phyloP scores from a whole-genome alignment of 2,888 invertebrate genomes.

The Zeuzera pyrina region DNA sequence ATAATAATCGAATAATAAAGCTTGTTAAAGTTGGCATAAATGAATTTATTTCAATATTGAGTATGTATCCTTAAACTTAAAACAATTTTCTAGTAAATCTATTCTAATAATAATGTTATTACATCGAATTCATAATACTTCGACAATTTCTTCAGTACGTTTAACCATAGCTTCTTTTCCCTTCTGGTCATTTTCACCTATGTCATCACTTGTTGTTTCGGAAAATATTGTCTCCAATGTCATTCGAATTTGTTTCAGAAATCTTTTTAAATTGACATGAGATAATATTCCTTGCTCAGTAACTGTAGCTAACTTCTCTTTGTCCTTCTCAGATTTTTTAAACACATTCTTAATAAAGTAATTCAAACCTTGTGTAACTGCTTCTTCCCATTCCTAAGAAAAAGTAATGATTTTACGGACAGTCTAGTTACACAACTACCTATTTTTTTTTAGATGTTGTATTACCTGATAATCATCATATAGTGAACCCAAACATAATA shows the following conservation, averaged over 20 bases:
- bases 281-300: slow-evolving; percentile 59
- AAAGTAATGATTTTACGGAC: background rate
- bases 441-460: background rate
- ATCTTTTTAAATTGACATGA: slow-evolving; percentile 53
- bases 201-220: slow-evolving; percentile 11
- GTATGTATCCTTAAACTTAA: too few species aligned
- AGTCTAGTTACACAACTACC: background rate
- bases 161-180: slow-evolving; percentile 22
- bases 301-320: slow-evolving; percentile 68
- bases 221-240: slow-evolving; percentile 46
- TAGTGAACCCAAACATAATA: slow-evolving; percentile 44
- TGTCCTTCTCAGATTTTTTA: slow-evolving; percentile 77
- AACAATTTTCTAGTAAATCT: too few species aligned
- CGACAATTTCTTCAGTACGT: slow-evolving; percentile 58
- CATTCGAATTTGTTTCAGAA: slow-evolving; percentile 50
- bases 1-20: slow-evolving; percentile 11
- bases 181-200: slow-evolving; percentile 16
- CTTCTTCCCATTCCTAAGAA: slow-evolving; percentile 85
- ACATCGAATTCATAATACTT: slow-evolving; percentile 53
- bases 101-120: too few species aligned
- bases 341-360: slow-evolving; percentile 76
- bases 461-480: slow-evolving; percentile 54
- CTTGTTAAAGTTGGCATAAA: too few species aligned
- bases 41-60: too few species aligned
- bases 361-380: slow-evolving; percentile 77